phyloP scores from a whole-genome alignment of 2,113 vertebrate species.

The Eretmochelys imbricata region DNA sequence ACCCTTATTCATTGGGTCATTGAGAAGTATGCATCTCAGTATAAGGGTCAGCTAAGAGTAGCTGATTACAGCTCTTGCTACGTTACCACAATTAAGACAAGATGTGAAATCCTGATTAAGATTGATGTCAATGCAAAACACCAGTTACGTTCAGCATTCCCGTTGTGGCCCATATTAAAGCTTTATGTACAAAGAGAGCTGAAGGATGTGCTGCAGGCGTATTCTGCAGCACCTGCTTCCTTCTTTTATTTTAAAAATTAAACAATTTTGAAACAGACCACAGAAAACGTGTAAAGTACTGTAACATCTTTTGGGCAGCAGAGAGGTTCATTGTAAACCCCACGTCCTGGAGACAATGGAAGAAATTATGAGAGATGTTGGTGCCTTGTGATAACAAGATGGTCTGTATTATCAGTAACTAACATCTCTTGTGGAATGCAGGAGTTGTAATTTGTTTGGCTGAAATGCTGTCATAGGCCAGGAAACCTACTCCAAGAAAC shows the following conservation, averaged over 20 bases:
- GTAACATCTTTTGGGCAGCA: neutral
- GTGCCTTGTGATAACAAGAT: neutral
- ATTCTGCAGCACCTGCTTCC: neutral
- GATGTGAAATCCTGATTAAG: neutral
- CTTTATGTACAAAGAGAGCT: neutral
- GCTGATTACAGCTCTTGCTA: neutral
- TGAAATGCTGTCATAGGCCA: neutral
- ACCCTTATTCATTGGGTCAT: neutral
- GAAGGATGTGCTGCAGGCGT: neutral
- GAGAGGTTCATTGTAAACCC: neutral
- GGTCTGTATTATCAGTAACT: neutral
- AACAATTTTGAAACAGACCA: neutral
- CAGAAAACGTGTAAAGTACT: neutral
- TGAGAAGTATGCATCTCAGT: neutral
- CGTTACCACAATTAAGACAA: neutral
- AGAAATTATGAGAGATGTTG: neutral
- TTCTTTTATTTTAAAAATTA: neutral
- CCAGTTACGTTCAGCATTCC: neutral
- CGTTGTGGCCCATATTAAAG: neutral
- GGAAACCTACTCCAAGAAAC: neutral
- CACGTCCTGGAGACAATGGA: neutral
- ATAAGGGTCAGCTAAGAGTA: neutral
- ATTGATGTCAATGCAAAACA: neutral
- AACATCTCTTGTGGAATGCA: rapidly evolving
- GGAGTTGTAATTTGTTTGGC: neutral